phyloP scores from a whole-genome alignment of 2,113 vertebrate species.

The Mormyrus lacerda region DNA sequence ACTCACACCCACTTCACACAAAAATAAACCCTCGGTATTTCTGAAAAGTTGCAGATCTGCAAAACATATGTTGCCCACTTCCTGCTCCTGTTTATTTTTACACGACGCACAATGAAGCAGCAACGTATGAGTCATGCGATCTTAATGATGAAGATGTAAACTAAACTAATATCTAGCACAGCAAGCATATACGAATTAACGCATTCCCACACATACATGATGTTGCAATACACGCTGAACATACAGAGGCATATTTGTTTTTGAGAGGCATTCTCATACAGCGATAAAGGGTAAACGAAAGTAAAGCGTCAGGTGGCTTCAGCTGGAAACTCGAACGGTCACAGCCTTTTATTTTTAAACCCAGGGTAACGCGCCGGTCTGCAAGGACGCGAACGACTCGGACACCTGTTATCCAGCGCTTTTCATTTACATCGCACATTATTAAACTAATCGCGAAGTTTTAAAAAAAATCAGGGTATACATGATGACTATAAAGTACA shows the following conservation, averaged over 20 bases:
- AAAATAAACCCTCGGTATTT: background rate
- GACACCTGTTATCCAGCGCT: background rate
- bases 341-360: background rate
- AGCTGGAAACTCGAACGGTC: background rate
- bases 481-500: background rate
- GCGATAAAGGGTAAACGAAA: background rate
- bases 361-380: background rate
- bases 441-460: background rate
- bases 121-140: background rate
- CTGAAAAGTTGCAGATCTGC: background rate
- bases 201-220: background rate
- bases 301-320: background rate
- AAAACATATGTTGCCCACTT: background rate
- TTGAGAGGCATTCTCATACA: background rate
- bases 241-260: background rate
- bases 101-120: background rate
- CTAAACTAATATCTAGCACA: background rate
- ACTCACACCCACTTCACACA: background rate
- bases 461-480: background rate
- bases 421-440: background rate
- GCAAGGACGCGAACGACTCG: background rate
- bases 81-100: background rate
- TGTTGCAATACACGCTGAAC: background rate
- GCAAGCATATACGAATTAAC: background rate
- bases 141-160: background rate